Percentiles rank a stretch among this genome's conserved stretches.
These are phyloP conservation scores for Netelia fuscicornis DNA, from an alignment of 2,888 invertebrate genomes.

Conservation along the genomic window DNA sequence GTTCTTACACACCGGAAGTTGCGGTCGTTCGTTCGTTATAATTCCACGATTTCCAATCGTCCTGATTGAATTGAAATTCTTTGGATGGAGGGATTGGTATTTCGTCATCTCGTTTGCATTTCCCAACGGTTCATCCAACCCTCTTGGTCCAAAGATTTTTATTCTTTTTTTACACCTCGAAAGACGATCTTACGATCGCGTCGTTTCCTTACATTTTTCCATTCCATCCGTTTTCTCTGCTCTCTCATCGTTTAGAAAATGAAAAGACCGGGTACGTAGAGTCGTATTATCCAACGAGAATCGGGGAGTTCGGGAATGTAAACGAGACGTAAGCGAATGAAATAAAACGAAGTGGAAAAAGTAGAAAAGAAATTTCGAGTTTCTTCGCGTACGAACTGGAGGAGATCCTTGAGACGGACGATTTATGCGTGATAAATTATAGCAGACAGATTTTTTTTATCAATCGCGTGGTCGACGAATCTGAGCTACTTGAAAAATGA, in stretches of 20 bases:
- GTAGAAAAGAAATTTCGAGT: not conserved
- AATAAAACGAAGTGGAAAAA: not conserved
- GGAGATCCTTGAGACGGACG: not conserved
- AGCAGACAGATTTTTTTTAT: not conserved
- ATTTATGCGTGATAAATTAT: not conserved
- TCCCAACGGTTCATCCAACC: not conserved
- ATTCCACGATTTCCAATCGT: not conserved
- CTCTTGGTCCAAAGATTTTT: not conserved
- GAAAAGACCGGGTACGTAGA: not conserved
- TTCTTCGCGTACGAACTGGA: not conserved
- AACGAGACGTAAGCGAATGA: constrained; percentile 21
- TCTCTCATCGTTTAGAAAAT: not conserved
- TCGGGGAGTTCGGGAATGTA: constrained; percentile 42
- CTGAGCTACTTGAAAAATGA: too few species aligned
- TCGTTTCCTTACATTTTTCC: not conserved
- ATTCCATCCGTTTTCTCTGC: not conserved
- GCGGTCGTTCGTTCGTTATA: not conserved
- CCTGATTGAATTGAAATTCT: not conserved
- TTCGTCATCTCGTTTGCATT: not conserved
- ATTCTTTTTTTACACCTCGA: not conserved
- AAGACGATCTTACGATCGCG: not conserved
- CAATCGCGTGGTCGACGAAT: too few species aligned
- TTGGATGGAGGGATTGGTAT: not conserved
- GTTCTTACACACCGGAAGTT: not conserved
- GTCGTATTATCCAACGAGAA: constrained; percentile 59